Conservation (phyloP, 2,888 invertebrate genomes). For the Paralinhomoeus sp. region DNA sequence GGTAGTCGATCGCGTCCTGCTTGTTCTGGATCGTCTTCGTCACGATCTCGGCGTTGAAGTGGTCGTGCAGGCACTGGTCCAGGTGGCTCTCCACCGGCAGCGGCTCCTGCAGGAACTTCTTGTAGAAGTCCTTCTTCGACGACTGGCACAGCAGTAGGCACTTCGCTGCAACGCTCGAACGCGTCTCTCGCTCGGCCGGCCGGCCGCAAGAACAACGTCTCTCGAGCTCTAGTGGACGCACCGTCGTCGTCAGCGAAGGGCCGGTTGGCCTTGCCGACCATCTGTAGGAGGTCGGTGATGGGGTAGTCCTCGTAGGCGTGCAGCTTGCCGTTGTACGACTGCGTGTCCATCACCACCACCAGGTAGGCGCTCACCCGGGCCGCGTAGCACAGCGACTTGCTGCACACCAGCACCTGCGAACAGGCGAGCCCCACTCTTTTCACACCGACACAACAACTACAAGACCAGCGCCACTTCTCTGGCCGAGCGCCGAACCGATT, state of each 20-base stretch:
- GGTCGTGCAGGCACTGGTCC: slow-evolving; percentile 91
- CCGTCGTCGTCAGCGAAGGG: slow-evolving; percentile 74
- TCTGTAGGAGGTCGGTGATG: slow-evolving; percentile 81
- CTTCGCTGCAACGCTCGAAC: slow-evolving; percentile 34
- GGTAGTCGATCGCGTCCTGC: slow-evolving; percentile 95
- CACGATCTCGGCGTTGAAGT: slow-evolving; percentile 97
- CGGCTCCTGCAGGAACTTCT: slow-evolving; percentile 88
- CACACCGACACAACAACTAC: not conserved
- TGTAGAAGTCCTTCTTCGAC: slow-evolving; percentile 93
- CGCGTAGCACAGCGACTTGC: slow-evolving; percentile 74
- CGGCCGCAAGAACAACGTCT: no score
- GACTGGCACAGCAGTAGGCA: slow-evolving; percentile 88
- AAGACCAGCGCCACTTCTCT: not conserved
- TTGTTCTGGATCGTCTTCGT: slow-evolving; percentile 99
- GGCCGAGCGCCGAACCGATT: not conserved
- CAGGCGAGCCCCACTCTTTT: no score
- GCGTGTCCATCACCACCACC: slow-evolving; percentile 90
- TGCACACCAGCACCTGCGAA: slow-evolving; percentile 67
- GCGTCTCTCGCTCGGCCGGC: no score
- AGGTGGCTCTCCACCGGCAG: slow-evolving; percentile 90
- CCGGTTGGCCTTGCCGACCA: slow-evolving; percentile 85
- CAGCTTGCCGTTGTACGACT: slow-evolving; percentile 57
- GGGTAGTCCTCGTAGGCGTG: slow-evolving; percentile 82
- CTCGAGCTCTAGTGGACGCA: no score
- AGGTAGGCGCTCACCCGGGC: slow-evolving; percentile 60